Evolutionary conservation across 2,888 invertebrate genomes (phyloP).

Genomic region (Gari tellinella): DNA sequence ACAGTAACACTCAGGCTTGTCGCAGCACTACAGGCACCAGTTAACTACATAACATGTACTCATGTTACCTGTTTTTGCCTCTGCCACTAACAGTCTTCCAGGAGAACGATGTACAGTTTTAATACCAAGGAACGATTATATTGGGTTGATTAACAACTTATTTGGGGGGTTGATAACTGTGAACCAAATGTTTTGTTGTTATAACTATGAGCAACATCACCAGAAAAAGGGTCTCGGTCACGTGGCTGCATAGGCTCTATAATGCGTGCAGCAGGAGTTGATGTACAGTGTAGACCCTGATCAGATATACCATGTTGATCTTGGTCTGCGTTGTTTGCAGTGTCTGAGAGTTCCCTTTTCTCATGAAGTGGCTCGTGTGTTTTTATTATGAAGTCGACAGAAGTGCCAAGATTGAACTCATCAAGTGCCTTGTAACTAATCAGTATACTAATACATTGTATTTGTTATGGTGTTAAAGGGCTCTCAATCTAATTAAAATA

Average conservation of each 20-base stretch:
- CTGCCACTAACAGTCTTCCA: constrained; percentile 29
- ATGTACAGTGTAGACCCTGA: too few species aligned
- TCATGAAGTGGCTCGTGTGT: constrained; percentile 3
- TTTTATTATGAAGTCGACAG: constrained; percentile 27
- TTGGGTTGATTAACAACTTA: too few species aligned
- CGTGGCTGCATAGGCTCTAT: too few species aligned
- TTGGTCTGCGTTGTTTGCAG: neutral
- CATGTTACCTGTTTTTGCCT: constrained; percentile 48
- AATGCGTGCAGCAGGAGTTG: too few species aligned
- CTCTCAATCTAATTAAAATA: constrained; percentile 9
- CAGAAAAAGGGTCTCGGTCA: too few species aligned
- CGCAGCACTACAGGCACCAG: constrained; percentile 9
- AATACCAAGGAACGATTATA: constrained; percentile 5
- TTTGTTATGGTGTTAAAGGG: constrained; percentile 22
- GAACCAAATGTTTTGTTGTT: too few species aligned
- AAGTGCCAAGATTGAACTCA: constrained; percentile 55
- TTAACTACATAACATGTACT: constrained; percentile 41
- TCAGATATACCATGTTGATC: too few species aligned
- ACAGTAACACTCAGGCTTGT: constrained; percentile 12
- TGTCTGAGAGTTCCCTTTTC: constrained; percentile 12
- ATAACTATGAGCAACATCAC: too few species aligned
- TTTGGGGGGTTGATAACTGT: too few species aligned
- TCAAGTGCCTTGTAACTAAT: constrained; percentile 55
- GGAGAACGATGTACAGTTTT: constrained; percentile 5
- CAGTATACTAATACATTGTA: constrained; percentile 24